phyloP scores from a whole-genome alignment of 2,113 vertebrate genomes.

The Gallinago paraguaiae region DNA sequence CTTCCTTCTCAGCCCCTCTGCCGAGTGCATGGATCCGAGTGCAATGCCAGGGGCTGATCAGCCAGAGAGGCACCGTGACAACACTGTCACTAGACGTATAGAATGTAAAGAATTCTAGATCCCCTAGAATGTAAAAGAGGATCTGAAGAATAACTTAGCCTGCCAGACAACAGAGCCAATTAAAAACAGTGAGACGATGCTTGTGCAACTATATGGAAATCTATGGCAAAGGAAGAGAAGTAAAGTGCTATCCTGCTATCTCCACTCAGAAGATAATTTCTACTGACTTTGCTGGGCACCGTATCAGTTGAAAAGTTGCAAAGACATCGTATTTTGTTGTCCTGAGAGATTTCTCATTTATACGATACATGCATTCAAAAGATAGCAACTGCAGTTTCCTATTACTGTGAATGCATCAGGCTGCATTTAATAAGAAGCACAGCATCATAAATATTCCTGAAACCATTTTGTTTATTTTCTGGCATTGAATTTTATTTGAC shows the following conservation, averaged over 20 bases:
- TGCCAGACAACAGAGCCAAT: background rate
- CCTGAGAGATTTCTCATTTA: background rate
- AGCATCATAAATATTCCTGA: background rate
- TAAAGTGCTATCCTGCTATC: background rate
- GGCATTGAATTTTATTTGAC: background rate
- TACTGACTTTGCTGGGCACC: background rate
- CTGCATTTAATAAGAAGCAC: background rate
- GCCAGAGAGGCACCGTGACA: fast-evolving
- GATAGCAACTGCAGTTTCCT: background rate
- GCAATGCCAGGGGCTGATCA: background rate
- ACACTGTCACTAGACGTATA: background rate
- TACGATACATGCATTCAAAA: background rate
- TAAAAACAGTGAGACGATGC: background rate
- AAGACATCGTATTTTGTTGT: background rate
- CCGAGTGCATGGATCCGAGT: fast-evolving
- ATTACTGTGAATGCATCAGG: background rate
- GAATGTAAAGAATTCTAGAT: no score
- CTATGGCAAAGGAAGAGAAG: background rate
- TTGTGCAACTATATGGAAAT: background rate
- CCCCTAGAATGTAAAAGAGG: background rate
- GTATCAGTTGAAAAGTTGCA: background rate
- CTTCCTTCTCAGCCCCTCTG: fast-evolving
- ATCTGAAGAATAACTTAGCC: background rate
- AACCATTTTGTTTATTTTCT: constrained; percentile 8
- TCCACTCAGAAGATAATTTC: background rate